Percentiles rank a stretch among this genome's conserved stretches.
Conservation (phyloP, 2,113 vertebrate genomes). For the Clarias macrocephalus region DNA sequence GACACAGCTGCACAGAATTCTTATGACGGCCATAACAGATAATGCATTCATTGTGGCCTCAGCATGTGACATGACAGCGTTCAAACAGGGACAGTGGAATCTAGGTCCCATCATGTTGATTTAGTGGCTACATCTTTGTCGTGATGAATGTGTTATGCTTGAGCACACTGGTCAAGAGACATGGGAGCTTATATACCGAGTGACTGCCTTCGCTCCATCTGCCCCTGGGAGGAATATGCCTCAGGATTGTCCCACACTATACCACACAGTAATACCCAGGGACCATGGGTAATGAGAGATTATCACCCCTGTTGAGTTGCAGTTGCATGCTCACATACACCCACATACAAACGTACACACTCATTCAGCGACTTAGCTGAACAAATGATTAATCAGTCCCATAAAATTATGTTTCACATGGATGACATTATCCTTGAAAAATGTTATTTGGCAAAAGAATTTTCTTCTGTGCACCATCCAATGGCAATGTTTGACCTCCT, state of each 20-base stretch:
- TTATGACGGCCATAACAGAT: constrained; percentile 27
- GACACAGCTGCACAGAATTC: constrained; percentile 8
- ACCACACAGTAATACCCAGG: constrained; percentile 60
- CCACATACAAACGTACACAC: neutral
- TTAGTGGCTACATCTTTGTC: constrained; percentile 53
- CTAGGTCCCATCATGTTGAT: constrained; percentile 57
- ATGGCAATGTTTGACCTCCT: constrained; percentile 57
- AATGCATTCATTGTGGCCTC: constrained; percentile 14
- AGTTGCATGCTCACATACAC: constrained; percentile 53
- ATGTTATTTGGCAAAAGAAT: neutral
- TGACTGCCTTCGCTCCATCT: constrained; percentile 70
- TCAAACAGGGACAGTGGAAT: constrained; percentile 57
- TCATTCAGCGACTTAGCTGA: constrained; percentile 28
- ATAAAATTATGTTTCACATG: constrained; percentile 18
- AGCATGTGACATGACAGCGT: constrained; percentile 50
- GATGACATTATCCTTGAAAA: constrained; percentile 9
- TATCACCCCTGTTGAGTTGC: constrained; percentile 71
- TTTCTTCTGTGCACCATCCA: constrained; percentile 57
- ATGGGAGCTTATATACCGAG: constrained; percentile 73
- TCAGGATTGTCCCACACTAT: constrained; percentile 49
- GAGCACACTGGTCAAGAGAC: constrained; percentile 53
- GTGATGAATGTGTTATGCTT: constrained; percentile 63
- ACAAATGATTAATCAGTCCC: constrained; percentile 41
- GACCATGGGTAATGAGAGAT: constrained; percentile 75
- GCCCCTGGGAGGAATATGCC: constrained; percentile 71